Percentiles rank a stretch among this genome's conserved stretches.
phyloP scores from a whole-genome alignment of 92 coral and sea anemone species.

The Phymanthus crucifer region DNA sequence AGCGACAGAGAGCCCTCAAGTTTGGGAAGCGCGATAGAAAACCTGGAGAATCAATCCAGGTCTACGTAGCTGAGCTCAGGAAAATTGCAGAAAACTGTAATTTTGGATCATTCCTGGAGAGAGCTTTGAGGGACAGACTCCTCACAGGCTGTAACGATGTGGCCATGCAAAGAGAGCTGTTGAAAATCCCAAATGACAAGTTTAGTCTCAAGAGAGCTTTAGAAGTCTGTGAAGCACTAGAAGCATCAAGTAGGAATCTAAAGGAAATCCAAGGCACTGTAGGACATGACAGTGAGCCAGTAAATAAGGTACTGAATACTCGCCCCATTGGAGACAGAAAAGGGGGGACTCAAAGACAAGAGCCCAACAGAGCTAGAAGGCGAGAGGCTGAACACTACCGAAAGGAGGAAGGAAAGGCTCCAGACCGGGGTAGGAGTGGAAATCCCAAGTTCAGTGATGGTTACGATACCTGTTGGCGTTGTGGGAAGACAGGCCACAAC shows the following conservation, averaged over 20 bases:
- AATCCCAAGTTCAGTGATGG: too few relatives aligned
- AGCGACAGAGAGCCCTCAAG: background rate
- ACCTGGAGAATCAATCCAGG: background rate
- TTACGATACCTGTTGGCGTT: slow-evolving; percentile 49
- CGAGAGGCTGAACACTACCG: background rate
- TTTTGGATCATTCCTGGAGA: slow-evolving; percentile 8
- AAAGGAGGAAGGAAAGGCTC: background rate
- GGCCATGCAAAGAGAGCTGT: too few relatives aligned
- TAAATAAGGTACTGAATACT: too few relatives aligned
- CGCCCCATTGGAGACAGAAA: too few relatives aligned
- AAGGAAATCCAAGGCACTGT: too few relatives aligned
- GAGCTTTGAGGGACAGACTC: background rate
- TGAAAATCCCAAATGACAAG: slow-evolving; percentile 8
- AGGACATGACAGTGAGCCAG: too few relatives aligned
- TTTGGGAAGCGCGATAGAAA: background rate
- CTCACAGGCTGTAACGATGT: too few relatives aligned
- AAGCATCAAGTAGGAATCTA: too few relatives aligned
- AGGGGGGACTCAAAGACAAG: too few relatives aligned
- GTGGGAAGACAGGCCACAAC: slow-evolving; percentile 22
- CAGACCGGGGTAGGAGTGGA: slow-evolving; percentile 4
- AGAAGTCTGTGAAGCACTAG: too few relatives aligned
- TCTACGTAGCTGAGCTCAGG: slow-evolving; percentile 27
- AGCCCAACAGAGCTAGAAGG: too few relatives aligned
- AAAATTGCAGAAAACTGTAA: slow-evolving; percentile 31
- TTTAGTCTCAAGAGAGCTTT: slow-evolving; percentile 38